phyloP scores from a whole-genome alignment of 2,113 vertebrate genomes.

The Thinocorus orbignyianus region DNA sequence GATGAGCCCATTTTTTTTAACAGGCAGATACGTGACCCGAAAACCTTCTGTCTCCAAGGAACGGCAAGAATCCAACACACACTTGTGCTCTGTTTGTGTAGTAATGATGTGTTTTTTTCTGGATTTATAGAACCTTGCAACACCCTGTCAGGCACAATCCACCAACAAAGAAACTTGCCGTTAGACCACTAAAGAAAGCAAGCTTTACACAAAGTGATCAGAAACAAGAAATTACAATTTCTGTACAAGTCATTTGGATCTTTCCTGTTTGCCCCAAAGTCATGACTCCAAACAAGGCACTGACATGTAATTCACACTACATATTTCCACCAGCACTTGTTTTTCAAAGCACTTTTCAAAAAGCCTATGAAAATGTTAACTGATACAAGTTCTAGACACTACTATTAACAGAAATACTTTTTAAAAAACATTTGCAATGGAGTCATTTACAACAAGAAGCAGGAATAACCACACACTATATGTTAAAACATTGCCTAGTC shows the following conservation, averaged over 20 bases:
- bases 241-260: neutral
- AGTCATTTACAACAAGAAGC: neutral
- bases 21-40: constrained; percentile 89
- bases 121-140: constrained; percentile 90
- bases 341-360: neutral
- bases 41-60: constrained; percentile 93
- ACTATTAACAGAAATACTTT: neutral
- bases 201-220: neutral
- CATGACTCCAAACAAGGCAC: neutral
- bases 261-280: neutral
- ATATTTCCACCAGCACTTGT: neutral
- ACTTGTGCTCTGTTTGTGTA: constrained; percentile 96
- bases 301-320: neutral
- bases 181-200: neutral
- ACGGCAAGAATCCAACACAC: constrained; percentile 95
- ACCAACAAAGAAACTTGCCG: neutral
- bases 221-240: neutral
- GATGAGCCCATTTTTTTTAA: constrained; percentile 87
- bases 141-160: constrained; percentile 80
- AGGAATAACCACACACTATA: neutral
- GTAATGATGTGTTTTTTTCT: constrained; percentile 94
- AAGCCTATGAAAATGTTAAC: neutral
- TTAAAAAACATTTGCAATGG: neutral
- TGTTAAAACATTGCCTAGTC: neutral
- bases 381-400: neutral